These are phyloP conservation scores for Rutpela maculata DNA, from an alignment of 2,888 invertebrate genomes.

Conservation along the genomic window DNA sequence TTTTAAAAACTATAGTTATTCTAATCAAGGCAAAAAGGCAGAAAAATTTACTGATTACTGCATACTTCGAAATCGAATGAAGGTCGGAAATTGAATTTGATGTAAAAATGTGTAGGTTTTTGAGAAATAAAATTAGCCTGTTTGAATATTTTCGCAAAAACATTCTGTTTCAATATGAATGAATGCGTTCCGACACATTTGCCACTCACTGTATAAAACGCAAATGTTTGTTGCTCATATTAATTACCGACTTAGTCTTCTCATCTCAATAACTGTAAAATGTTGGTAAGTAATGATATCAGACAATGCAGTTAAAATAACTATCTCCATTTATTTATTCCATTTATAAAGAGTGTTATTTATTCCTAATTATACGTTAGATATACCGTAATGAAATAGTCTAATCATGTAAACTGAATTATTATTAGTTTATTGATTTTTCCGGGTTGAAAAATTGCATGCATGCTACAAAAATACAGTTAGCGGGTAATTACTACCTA, in stretches of 20 bases:
- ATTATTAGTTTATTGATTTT: conserved; percentile 1
- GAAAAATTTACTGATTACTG: no score
- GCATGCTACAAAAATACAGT: conserved; percentile 12
- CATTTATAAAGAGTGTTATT: neutral
- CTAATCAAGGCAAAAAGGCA: no score
- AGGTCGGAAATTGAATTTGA: no score
- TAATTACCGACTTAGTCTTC: neutral
- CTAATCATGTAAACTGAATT: conserved; percentile 16
- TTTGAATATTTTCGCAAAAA: no score
- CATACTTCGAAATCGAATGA: no score
- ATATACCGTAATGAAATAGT: conserved; percentile 31
- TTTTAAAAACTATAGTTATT: no score
- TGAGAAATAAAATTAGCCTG: no score
- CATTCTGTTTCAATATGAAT: no score
- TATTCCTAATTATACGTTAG: conserved; percentile 13
- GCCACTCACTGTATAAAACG: neutral
- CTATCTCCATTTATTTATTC: conserved; percentile 2
- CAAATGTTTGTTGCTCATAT: neutral
- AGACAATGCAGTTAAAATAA: conserved; percentile 27
- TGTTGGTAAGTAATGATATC: conserved; percentile 12
- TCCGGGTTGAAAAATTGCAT: neutral
- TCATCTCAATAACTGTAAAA: conserved; percentile 11
- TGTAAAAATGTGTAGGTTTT: no score
- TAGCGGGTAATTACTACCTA: conserved; percentile 26
- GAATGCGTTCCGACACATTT: no score